Base-by-base conservation (phyloP, 2,888 invertebrate genomes). In the Cataglyphis cursor region DNA sequence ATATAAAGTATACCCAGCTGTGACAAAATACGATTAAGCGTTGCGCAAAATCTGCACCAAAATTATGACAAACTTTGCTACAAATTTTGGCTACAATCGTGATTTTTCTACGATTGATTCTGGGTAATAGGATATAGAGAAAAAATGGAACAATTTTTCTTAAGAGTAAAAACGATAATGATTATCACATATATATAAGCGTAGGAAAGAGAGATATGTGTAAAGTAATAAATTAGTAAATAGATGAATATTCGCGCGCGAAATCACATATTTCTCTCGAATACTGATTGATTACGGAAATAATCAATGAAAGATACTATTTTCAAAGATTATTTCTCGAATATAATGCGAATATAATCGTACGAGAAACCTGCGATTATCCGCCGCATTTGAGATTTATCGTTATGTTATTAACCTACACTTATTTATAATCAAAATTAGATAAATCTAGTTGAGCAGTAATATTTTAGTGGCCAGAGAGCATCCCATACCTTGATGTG, bases 371-470 rank as follows among this genome's bases (percentile, higher is more conserved):
- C 12, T 66, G 65, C 59, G 73, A 81, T 76, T 76, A 82, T 48
- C 1, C 81, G 65, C 48, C n/a, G 64, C 65, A 54, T 76, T 51
- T 44, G 5, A 75, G 44, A 65, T 57, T 64, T 76, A 82, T 76
- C 75, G 5, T 81, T 81, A 81, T 9, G 44, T 75, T 64, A n/a
- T 80, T 68, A 68, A 62, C 41, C 51, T 78, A 85, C 74, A 64
- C 74, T 82, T 85, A 82, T 64, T 57, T 78, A 44, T 91, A 91
- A 92, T 92, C 90, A 92, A 93, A 76, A 91, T 88, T 75, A 76
- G 80, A 89, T 94, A 93, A 94, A 92, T 90, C 94, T 94, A 94
- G 93, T 94, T 94, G 94, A 94, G 94, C 94, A 94, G 93, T 90
- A 90, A 85, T 51, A 51, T 92, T 91, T 93, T 93, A 93, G 88